Evolutionary conservation across 2,113 vertebrate species (phyloP).

Genomic region (Leptobrachium leishanense): DNA sequence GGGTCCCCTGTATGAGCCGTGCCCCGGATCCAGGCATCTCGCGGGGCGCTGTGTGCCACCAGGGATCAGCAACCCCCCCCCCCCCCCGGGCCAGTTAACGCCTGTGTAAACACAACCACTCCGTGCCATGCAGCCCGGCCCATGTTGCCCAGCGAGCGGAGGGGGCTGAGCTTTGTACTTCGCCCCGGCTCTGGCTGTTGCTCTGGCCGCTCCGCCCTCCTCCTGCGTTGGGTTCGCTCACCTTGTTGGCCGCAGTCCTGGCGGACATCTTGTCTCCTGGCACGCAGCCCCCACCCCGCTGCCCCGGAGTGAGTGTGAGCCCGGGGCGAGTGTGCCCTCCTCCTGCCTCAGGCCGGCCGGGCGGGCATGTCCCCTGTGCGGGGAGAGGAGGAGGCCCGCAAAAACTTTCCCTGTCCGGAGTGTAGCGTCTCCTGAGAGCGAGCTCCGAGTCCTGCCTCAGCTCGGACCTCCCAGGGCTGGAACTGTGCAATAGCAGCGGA

Average conservation of each 20-base stretch:
- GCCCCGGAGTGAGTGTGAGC: constrained; percentile 24
- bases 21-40: too few relatives aligned
- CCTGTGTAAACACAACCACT: too few relatives aligned
- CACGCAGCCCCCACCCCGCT: constrained; percentile 27
- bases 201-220: background rate
- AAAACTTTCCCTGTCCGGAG: background rate
- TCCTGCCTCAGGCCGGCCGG: constrained; percentile 4
- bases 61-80: too few relatives aligned
- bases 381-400: background rate
- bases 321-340: background rate
- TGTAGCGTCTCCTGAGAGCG: background rate
- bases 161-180: background rate
- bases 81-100: too few relatives aligned
- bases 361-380: constrained; percentile 4
- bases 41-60: too few relatives aligned
- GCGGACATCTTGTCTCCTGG: constrained; percentile 89
- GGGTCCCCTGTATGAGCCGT: too few relatives aligned
- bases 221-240: constrained; percentile 59
- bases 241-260: constrained; percentile 78
- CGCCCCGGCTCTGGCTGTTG: background rate
- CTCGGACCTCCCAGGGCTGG: constrained; percentile 3
- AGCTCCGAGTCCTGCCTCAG: background rate
- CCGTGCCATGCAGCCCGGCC: too few relatives aligned
- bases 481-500: constrained; percentile 25
- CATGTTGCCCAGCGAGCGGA: too few relatives aligned